These are phyloP conservation scores for Mormyrops boulengeri DNA, from an alignment of 2,797 vertebrate genomes.

Conservation along the genomic window DNA sequence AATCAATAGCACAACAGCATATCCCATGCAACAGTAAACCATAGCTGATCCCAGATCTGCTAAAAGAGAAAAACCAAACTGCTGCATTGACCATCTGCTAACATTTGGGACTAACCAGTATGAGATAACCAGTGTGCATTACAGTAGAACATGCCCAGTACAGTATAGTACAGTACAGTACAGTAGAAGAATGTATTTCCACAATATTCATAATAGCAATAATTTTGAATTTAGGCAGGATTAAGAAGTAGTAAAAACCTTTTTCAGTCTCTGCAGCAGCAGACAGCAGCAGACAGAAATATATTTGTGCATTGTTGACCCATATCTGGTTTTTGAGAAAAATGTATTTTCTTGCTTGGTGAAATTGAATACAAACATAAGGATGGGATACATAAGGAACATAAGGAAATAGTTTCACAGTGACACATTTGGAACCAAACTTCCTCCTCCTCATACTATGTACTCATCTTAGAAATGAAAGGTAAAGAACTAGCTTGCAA, in stretches of 20 bases:
- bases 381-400: too few relatives aligned
- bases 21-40: not conserved
- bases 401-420: too few relatives aligned
- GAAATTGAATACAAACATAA: too few relatives aligned
- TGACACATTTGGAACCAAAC: too few relatives aligned
- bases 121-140: too few relatives aligned
- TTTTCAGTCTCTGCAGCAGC: not conserved
- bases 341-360: not conserved
- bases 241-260: not conserved
- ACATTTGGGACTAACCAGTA: not conserved
- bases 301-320: not conserved
- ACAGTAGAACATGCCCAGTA: too few relatives aligned
- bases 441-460: not conserved
- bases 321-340: not conserved
- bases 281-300: not conserved
- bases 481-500: not conserved
- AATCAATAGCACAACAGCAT: not conserved
- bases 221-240: not conserved
- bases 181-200: not conserved
- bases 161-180: not conserved
- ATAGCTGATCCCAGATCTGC: not conserved
- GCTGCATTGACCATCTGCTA: not conserved
- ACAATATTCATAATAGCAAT: not conserved
- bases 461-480: not conserved
- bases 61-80: not conserved